Base-by-base conservation (phyloP, 1,140 invertebrate species). In the Glomeris maerens region DNA sequence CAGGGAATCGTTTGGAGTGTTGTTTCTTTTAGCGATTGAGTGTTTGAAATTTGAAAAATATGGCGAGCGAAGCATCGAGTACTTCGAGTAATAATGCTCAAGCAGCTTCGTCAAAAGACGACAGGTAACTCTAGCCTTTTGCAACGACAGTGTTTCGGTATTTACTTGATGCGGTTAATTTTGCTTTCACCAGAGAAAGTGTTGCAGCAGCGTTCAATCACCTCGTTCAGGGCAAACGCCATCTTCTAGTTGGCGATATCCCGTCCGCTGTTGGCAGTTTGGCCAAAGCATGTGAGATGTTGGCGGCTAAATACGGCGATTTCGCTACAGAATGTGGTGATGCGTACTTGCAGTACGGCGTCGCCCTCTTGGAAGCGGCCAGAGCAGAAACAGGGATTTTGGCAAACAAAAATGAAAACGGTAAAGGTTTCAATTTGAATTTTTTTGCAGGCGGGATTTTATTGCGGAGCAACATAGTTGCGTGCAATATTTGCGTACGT, bases 211-310 rank as follows among this genome's bases (percentile, higher is more conserved):
- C 73, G 2, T 46, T 68, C 3, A 70, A 71, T 38, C 59, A 71
- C 50, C 58, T 87, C 26, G 75, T 77, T 14, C 74, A 79, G 50
- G 85, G 84, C 1, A 79, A 83, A 55, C 71, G 85, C 4, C 79
- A 87, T 62, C 73, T 86, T 26, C 67, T 86, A 2, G 79, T 88
- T n/a, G 75, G 78, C 52, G 84, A 92, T 65, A 84, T 82, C 58
- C 71, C 66, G 29, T 72, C 72, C 22, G 87, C 88, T n/a, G 81
- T 82, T 0, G 71, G 75, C n/a, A 72, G 78, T 5, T 69, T 92
- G 2, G 78, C 81, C 21, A 75, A 80, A 60, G 83, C 84, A 0
- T 87, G 82, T 60, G 74, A 79, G 58, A 59, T 84, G 23, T 67
- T 87, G 17, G 75, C 74, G 1, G 66, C 74, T 7, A 70, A 80